phyloP scores from a whole-genome alignment of 1,140 invertebrate species.

The Chlorops oryzae region DNA sequence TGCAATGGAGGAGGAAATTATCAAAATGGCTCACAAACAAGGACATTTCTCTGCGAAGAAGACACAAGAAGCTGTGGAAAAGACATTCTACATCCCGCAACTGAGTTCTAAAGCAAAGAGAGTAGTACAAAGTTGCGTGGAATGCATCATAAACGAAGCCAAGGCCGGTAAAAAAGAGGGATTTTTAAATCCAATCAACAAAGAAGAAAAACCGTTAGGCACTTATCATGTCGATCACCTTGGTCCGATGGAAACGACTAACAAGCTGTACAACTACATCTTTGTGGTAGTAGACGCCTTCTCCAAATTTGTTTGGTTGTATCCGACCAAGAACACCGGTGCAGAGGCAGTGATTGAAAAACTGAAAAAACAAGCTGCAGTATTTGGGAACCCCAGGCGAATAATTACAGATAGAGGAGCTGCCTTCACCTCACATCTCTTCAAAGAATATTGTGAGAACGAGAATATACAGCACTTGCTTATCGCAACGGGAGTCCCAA shows the following conservation, averaged over 20 bases:
- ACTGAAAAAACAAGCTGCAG: not conserved
- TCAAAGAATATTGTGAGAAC: slow-evolving; percentile 10
- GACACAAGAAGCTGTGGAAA: slow-evolving; percentile 8
- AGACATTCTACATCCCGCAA: slow-evolving; percentile 5
- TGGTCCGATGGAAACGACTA: slow-evolving; percentile 38
- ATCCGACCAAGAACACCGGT: slow-evolving; percentile 10
- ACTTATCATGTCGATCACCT: slow-evolving; percentile 23
- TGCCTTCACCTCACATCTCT: slow-evolving; percentile 10
- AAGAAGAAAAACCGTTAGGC: slow-evolving; percentile 9
- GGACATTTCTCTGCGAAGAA: slow-evolving; percentile 6
- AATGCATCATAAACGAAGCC: slow-evolving; percentile 10
- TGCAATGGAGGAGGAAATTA: slow-evolving; percentile 9
- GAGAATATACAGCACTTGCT: slow-evolving; percentile 7
- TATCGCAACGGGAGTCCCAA: slow-evolving; percentile 3
- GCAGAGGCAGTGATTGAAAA: slow-evolving; percentile 7
- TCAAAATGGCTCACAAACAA: not conserved
- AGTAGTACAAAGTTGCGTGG: slow-evolving; percentile 7
- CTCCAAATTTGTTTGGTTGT: slow-evolving; percentile 7
- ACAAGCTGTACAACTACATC: slow-evolving; percentile 46
- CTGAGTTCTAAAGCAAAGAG: not conserved
- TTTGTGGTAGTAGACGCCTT: slow-evolving; percentile 33
- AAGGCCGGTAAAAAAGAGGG: slow-evolving; percentile 7
- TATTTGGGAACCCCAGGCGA: slow-evolving; percentile 9
- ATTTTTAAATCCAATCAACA: slow-evolving; percentile 10
- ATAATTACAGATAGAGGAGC: slow-evolving; percentile 9